Conservation (phyloP, 2,113 vertebrate species). For the Bujurquina vittata region DNA sequence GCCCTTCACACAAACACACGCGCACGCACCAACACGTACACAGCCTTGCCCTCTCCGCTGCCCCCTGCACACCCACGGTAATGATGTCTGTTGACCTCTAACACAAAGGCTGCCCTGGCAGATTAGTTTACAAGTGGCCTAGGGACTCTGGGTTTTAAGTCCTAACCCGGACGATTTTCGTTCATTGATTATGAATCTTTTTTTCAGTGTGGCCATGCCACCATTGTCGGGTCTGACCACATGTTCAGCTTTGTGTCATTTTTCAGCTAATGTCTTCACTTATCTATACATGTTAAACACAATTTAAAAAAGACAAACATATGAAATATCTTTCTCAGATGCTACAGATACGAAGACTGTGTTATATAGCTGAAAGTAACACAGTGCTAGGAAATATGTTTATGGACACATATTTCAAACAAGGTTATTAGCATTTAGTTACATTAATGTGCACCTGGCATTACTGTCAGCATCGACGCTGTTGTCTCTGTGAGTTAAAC, state of each 20-base stretch:
- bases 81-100: constrained; percentile 82
- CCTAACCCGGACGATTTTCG: constrained; percentile 60
- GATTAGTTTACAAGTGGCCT: constrained; percentile 79
- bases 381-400: not conserved
- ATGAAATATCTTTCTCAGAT: not conserved
- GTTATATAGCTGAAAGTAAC: not conserved
- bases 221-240: constrained; percentile 1
- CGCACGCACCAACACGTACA: constrained; percentile 30
- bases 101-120: constrained; percentile 72
- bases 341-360: not conserved
- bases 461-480: not conserved
- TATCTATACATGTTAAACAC: not conserved
- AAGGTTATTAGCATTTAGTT: too few species aligned
- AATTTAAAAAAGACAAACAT: not conserved
- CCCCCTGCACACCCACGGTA: constrained; percentile 72
- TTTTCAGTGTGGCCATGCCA: constrained; percentile 22
- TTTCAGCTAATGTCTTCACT: not conserved
- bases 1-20: constrained; percentile 74
- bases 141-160: constrained; percentile 67
- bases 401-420: too few species aligned
- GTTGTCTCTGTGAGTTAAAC: not conserved
- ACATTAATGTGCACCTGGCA: too few species aligned
- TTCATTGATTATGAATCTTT: constrained; percentile 63
- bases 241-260: not conserved
- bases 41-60: constrained; percentile 67